A percentile compares a stretch with the other conserved stretches of the same genome.
Evolutionary conservation across 1,140 invertebrate species (phyloP).

Genomic region (Psilanteris sp.): DNA sequence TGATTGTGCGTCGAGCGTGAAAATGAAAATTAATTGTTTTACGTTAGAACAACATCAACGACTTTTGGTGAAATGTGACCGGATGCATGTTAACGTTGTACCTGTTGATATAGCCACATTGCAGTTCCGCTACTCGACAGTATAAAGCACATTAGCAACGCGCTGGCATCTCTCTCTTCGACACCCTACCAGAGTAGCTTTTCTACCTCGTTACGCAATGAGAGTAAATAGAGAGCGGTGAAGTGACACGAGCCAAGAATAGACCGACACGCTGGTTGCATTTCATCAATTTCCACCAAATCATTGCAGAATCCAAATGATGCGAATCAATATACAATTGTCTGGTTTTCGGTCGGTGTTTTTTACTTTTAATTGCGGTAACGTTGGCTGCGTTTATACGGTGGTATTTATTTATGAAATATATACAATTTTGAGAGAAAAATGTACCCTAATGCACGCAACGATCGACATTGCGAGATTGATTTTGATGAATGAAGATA

Average conservation of each 20-base stretch:
- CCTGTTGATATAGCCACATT: conserved; percentile 57
- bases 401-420: too few relatives aligned
- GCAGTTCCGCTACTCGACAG: conserved; percentile 30
- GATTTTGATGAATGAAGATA: too few relatives aligned
- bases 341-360: too few relatives aligned
- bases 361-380: too few relatives aligned
- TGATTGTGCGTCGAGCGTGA: too few relatives aligned
- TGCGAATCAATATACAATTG: conserved; percentile 5
- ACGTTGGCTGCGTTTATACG: too few relatives aligned
- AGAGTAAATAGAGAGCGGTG: conserved; percentile 57
- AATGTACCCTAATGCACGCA: too few relatives aligned
- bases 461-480: too few relatives aligned
- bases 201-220: conserved; percentile 67
- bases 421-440: too few relatives aligned
- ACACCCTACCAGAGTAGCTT: conserved; percentile 60
- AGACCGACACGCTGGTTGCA: conserved; percentile 29
- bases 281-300: conserved; percentile 17
- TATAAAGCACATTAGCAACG: conserved; percentile 51
- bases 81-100: conserved; percentile 33
- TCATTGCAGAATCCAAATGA: conserved; percentile 20
- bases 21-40: too few relatives aligned
- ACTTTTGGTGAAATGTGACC: conserved; percentile 35
- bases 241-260: conserved; percentile 66
- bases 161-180: conserved; percentile 41
- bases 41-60: conserved; percentile 12